Evolutionary conservation across 2,113 vertebrate genomes (phyloP), one percentile per base, ranked within the genome.

Genomic region (Percopsis transmontana): DNA sequence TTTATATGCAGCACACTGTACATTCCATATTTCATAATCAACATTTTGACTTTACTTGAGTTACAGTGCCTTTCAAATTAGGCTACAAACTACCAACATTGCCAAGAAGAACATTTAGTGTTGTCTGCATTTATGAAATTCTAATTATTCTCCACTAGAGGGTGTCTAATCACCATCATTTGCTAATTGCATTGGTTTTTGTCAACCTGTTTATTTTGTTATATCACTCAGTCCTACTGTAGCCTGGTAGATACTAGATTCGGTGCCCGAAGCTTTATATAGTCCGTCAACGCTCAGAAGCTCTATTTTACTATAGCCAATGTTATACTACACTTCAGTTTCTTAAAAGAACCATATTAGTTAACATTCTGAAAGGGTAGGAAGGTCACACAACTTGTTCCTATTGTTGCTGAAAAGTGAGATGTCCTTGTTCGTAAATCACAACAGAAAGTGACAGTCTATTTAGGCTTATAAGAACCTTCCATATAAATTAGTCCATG

Each of bases 101-200:
- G 27, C 27, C 27, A 33, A 33, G 27, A 33, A 33, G 27, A 33
- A 7, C 27, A 33, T 33, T 33, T 33, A 6, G 27, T n/a, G n/a
- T n/a, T n/a, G n/a, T 6, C 5, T 33, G 27, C 27, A 33, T 33
- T 6, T 7, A 44, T 61, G 63, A 69, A 85, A 78, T 70, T 73
- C n/a, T 58, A 60, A 72, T 55, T 13, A 79, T 69, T 75, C 65
- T 80, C 89, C 88, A 90, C 87, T 85, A 89, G 89, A 81, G 86
- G 87, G 88, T 79, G 78, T 86, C 71, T 83, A 84, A 81, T 80
- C 86, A 74, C 79, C 70, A 84, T 69, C 73, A 47, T 61, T 58
- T 33, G 5, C 27, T 33, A 33, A 33, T 7, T 33, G 27, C 27
- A 33, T 7, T 33, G 27, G 8, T 33, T 33, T 33, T 33, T 33